Base-by-base conservation (phyloP, 1,140 invertebrate species). In the Caenorhabditis briggsae region DNA sequence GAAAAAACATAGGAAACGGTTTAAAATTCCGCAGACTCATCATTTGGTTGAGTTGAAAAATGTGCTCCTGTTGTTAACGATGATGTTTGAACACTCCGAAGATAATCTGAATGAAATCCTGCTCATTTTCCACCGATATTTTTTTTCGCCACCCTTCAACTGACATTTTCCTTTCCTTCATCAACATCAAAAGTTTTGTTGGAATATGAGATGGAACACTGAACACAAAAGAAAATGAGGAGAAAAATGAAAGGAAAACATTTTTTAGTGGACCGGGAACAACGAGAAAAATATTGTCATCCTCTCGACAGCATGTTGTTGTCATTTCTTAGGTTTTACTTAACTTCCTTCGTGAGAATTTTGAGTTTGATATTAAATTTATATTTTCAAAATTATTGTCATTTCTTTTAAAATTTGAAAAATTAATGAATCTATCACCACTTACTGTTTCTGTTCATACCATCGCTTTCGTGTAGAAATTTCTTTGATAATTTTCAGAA, bases 141-240 rank as follows among this genome's bases (percentile, higher is more conserved):
- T 33, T 33, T 33, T 33, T 33, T 33, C 33, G 56, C n/a, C 56
- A 20, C n/a, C n/a, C 8, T 58, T 58, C 8, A 14, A 58, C 11
- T 58, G 50, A 53, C 50, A 53, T 9, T 53, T 1, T 5, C 50
- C 50, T 12, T 43, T 46, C 16, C 6, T 23, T 70, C 64, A 70
- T 70, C 64, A 70, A 70, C 33, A 70, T 70, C 33, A 70, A 70
- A 70, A 43, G 41, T 46, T 33, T 43, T 70, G 64, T 70, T 70
- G 64, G 64, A 70, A 70, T 70, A 70, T 70, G 64, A 70, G 64
- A 70, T 46, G 64, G 64, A 70, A 70, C 64, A 70, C 33, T 70
- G 64, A 70, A 70, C 64, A 70, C 64, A n/a, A 70, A 43, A 43
- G 23, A 46, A 18, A 46, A 46, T 14, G 43, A 70, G 14, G 43